Conservation (phyloP, 2,113 vertebrate genomes). For the Brachyistius frenatus region DNA sequence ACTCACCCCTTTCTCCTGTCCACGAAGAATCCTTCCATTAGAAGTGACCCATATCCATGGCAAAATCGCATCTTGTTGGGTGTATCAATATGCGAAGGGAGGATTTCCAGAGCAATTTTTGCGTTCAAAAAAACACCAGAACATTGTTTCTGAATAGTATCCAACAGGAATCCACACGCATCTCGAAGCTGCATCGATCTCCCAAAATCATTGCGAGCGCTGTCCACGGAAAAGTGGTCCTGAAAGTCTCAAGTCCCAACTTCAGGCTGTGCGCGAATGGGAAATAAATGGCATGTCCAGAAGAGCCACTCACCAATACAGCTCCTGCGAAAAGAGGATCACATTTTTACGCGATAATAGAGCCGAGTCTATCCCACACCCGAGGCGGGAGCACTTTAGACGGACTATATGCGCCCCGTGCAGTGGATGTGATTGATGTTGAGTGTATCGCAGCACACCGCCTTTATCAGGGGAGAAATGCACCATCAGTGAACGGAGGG, state of each 20-base stretch:
- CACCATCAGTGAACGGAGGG: slow-evolving; percentile 53
- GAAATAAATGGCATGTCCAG: slow-evolving; percentile 32
- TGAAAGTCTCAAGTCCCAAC: slow-evolving; percentile 79
- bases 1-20: slow-evolving; percentile 68
- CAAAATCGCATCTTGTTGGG: slow-evolving; percentile 22
- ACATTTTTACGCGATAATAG: slow-evolving; percentile 48
- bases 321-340: slow-evolving; percentile 20
- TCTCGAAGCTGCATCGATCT: slow-evolving; percentile 59
- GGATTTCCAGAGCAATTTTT: slow-evolving; percentile 16
- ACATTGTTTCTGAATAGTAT: slow-evolving; percentile 61
- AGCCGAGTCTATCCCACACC: slow-evolving; percentile 63
- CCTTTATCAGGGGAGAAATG: slow-evolving; percentile 61
- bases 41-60: slow-evolving; percentile 73
- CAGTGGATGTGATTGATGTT: slow-evolving; percentile 71
- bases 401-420: slow-evolving; percentile 52
- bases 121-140: slow-evolving; percentile 35
- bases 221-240: slow-evolving; percentile 72
- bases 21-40: slow-evolving; percentile 46
- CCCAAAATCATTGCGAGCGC: slow-evolving; percentile 51
- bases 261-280: slow-evolving; percentile 55
- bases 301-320: not conserved
- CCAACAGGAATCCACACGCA: slow-evolving; percentile 65
- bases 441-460: slow-evolving; percentile 67
- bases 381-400: slow-evolving; percentile 67
- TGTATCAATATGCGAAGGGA: not conserved